These are phyloP conservation scores for Xestia c-nigrum DNA, from an alignment of 2,888 invertebrate species.

Conservation along the genomic window DNA sequence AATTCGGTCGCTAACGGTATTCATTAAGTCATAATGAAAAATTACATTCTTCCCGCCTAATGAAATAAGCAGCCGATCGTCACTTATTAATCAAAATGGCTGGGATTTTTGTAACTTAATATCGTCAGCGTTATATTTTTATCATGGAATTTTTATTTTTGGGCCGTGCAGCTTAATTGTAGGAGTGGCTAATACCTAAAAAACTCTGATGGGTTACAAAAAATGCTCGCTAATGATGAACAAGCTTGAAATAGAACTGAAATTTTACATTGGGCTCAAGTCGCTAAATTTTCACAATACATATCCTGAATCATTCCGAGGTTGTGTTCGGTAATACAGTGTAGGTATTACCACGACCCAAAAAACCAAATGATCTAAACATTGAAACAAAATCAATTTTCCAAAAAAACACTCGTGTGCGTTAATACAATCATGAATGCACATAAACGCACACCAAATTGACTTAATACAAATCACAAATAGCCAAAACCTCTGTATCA, in stretches of 20 bases:
- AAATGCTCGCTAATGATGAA: background rate
- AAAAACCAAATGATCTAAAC: background rate
- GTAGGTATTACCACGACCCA: too few species aligned
- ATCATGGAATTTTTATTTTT: constrained; percentile 15
- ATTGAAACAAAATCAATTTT: background rate
- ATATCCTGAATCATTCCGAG: background rate
- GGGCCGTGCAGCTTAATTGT: background rate
- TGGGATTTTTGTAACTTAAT: constrained; percentile 61
- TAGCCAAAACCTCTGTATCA: background rate
- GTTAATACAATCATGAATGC: background rate
- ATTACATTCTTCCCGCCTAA: constrained; percentile 77
- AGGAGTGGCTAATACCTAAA: background rate
- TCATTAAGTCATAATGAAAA: constrained; percentile 80
- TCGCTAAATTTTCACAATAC: background rate
- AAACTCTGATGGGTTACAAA: background rate
- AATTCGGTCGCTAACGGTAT: constrained; percentile 79
- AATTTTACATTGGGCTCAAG: background rate
- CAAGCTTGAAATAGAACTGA: background rate
- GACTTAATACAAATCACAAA: background rate
- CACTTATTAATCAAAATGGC: constrained; percentile 74
- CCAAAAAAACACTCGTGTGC: background rate
- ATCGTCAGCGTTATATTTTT: constrained; percentile 26
- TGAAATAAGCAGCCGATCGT: constrained; percentile 74
- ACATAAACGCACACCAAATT: background rate
- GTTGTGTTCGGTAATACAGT: background rate